Base-by-base conservation (phyloP, 2,113 vertebrate species). In the Jacana jacana region DNA sequence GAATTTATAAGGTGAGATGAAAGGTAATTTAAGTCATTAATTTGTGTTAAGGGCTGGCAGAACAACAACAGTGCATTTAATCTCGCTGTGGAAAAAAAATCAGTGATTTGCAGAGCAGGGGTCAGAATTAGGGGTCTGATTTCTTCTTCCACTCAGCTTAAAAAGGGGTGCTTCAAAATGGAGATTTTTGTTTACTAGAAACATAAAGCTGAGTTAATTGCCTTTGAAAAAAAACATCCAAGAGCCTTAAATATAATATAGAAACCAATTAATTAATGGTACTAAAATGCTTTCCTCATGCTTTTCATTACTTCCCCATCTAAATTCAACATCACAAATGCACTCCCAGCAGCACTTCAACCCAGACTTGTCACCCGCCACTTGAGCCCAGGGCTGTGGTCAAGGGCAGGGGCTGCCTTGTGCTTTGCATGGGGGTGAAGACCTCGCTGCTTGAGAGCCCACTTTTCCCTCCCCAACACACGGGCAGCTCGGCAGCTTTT, bases 1-100 rank as follows among this genome's bases (percentile, higher is more conserved):
- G 93, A 96, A 97, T 97, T 97, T 97, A 96, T 96, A 97, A 97
- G 96, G 95, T 97, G 97, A 96, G 95, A 97, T 96, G 96, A 96
- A 97, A 96, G 97, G 88, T 97, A 97, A 97, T 97, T 97, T 95
- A 95, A 95, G 95, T 96, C 95, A 97, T 97, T 97, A 97, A 97
- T 97, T 97, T 96, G 92, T 24, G 73, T 97, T 97, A 97, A 96
- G 91, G 94, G 79, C 71, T 97, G 96, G 95, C 96, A 97, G 96
- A 95, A 97, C 84, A 97, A 95, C 91, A 95, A 93, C 35, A 0
- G 57, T 15, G 20, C 89, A 91, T 96, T 97, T 96, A 96, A 96
- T 95, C 93, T 94, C 7, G 1, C 82, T 85, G 46, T 24, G n/a
- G 82, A 93, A 97, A 95, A 95, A 93, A 94, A 93, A 93, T 4